These are phyloP conservation scores for Eupristina koningsbergeri DNA, from an alignment of 1,140 invertebrate genomes.

Conservation along the genomic window DNA sequence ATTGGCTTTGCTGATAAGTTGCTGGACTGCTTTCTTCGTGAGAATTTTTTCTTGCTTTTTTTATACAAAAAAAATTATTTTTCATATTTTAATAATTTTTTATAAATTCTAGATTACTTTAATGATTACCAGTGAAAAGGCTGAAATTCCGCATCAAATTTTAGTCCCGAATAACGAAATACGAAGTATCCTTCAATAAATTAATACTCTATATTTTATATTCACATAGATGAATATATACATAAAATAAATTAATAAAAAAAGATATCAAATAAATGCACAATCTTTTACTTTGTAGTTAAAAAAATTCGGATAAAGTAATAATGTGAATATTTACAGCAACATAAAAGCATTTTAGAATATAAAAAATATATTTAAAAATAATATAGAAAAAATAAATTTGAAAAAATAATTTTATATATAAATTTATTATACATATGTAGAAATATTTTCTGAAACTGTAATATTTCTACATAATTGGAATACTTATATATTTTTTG, in stretches of 20 bases:
- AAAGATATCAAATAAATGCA: too few relatives aligned
- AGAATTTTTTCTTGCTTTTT: slow-evolving; percentile 44
- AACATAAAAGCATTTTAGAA: too few relatives aligned
- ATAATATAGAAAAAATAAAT: too few relatives aligned
- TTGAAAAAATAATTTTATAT: too few relatives aligned
- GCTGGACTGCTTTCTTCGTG: slow-evolving; percentile 65
- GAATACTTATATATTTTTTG: not conserved
- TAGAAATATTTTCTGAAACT: too few relatives aligned
- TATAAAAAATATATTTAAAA: too few relatives aligned
- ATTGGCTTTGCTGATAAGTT: slow-evolving; percentile 57
- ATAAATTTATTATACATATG: too few relatives aligned
- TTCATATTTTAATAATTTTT: slow-evolving; percentile 6
- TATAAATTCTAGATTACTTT: slow-evolving; percentile 75
- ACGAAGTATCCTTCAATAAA: slow-evolving; percentile 65
- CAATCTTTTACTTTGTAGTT: too few relatives aligned
- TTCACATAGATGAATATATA: too few relatives aligned
- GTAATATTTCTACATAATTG: not conserved
- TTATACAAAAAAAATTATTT: slow-evolving; percentile 12
- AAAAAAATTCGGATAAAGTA: too few relatives aligned
- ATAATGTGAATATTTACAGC: too few relatives aligned
- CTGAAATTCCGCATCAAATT: slow-evolving; percentile 76
- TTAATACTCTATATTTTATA: not conserved
- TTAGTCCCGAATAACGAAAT: slow-evolving; percentile 71
- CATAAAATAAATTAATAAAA: too few relatives aligned
- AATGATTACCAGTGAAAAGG: slow-evolving; percentile 78